Evolutionary conservation across 1,140 invertebrate species (phyloP).

Genomic region (Hyposmocoma kahamanoa): DNA sequence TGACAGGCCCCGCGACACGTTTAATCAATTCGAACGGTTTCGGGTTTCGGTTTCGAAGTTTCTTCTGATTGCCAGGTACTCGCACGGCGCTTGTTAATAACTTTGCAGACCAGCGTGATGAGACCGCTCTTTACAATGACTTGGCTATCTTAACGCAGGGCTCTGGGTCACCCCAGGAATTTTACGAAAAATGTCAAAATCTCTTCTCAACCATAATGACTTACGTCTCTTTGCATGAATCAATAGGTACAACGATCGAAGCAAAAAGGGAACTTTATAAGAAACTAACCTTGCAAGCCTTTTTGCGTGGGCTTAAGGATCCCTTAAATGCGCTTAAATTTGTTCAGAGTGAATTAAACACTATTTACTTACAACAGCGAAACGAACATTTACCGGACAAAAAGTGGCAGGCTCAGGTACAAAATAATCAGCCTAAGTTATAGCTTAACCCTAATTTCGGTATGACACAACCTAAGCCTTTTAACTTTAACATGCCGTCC

Average conservation of each 20-base stretch:
- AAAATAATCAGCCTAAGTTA: not conserved
- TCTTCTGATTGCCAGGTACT: not conserved
- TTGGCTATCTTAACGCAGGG: not conserved
- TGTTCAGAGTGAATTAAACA: not conserved
- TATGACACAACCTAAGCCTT: not conserved
- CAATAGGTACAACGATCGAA: not conserved
- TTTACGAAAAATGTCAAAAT: conserved; percentile 4
- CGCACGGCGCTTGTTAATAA: conserved; percentile 1
- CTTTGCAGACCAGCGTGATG: not conserved
- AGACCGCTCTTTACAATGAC: not conserved
- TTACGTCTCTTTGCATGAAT: not conserved
- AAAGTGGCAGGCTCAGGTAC: not conserved
- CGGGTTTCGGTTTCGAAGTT: too few species aligned
- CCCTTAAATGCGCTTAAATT: conserved; percentile 9
- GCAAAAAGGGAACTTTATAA: not conserved
- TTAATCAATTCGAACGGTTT: not conserved
- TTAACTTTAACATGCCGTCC: not conserved
- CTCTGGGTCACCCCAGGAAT: not conserved
- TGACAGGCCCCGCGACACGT: not conserved
- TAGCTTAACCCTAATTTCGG: not conserved
- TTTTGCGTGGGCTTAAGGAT: conserved; percentile 6
- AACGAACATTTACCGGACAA: not conserved
- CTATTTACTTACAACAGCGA: not conserved
- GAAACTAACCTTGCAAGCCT: not conserved
- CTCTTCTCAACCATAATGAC: conserved; percentile 4